Evolutionary conservation across 2,888 invertebrate species (phyloP).

Genomic region (Mycalesis mineus): DNA sequence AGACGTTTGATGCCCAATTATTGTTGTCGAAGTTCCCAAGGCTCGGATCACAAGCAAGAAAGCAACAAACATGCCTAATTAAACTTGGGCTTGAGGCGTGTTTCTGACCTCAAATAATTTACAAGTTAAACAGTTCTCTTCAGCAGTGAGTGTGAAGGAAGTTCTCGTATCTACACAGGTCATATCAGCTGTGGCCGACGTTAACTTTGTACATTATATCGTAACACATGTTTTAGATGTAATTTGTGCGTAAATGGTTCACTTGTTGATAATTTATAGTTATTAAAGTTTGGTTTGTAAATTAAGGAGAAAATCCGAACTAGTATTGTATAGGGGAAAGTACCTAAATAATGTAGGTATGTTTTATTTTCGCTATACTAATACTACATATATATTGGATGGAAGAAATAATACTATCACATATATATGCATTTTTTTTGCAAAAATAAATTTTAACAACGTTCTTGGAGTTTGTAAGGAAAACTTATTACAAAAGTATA

Average conservation of each 20-base stretch:
- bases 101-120: constrained; percentile 66
- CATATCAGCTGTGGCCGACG: constrained; percentile 60
- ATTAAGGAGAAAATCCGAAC: too few species aligned
- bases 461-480: too few species aligned
- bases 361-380: too few species aligned
- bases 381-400: too few species aligned
- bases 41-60: constrained; percentile 49
- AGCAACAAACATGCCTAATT: constrained; percentile 57
- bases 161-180: constrained; percentile 52
- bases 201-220: constrained; percentile 46
- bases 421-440: too few species aligned
- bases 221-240: constrained; percentile 51
- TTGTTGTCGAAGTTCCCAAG: constrained; percentile 45
- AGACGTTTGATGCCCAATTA: not conserved
- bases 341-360: too few species aligned
- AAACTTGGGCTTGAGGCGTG: constrained; percentile 49
- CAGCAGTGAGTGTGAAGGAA: constrained; percentile 48
- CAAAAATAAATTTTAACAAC: too few species aligned
- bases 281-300: not conserved
- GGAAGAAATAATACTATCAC: too few species aligned
- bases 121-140: constrained; percentile 63
- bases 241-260: constrained; percentile 57
- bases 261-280: constrained; percentile 29
- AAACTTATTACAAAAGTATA: too few species aligned
- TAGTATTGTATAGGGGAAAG: too few species aligned